phyloP scores from a whole-genome alignment of 2,888 invertebrate genomes.

The Thalpophila matura region DNA sequence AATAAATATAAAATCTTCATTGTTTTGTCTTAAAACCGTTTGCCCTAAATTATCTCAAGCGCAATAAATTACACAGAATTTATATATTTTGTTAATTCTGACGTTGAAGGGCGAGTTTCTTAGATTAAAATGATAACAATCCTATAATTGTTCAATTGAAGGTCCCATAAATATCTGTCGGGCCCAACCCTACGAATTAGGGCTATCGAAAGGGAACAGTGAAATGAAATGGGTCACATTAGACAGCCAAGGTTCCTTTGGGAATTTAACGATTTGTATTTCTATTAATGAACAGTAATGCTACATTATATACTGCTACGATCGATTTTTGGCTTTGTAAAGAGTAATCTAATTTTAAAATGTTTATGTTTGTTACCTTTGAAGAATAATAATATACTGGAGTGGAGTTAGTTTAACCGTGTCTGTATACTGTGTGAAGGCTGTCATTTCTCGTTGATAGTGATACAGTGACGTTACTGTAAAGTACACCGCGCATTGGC shows the following conservation, averaged over 20 bases:
- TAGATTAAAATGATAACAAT: conserved; percentile 56
- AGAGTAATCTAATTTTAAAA: conserved; percentile 1
- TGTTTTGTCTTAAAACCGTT: conserved; percentile 1
- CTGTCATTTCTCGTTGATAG: too few relatives aligned
- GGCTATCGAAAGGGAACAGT: conserved; percentile 56
- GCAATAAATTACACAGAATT: conserved; percentile 12
- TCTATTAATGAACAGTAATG: conserved; percentile 14
- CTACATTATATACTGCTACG: conserved; percentile 2
- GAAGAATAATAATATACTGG: too few relatives aligned
- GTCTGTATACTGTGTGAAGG: too few relatives aligned
- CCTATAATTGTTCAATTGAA: conserved; percentile 53
- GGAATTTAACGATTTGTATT: conserved; percentile 42
- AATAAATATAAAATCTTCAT: not conserved
- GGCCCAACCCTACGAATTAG: conserved; percentile 57
- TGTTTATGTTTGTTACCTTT: conserved; percentile 11
- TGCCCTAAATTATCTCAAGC: not conserved
- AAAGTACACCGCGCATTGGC: too few relatives aligned
- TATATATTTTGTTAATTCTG: conserved; percentile 15
- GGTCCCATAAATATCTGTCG: conserved; percentile 58
- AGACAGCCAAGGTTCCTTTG: conserved; percentile 44
- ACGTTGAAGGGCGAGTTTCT: conserved; percentile 28
- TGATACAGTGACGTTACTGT: too few relatives aligned
- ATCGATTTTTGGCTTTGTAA: conserved; percentile 18
- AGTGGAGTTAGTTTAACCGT: too few relatives aligned
- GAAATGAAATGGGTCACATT: conserved; percentile 62